Conservation (phyloP, 2,797 vertebrate genomes). For the Molossus molossus region DNA sequence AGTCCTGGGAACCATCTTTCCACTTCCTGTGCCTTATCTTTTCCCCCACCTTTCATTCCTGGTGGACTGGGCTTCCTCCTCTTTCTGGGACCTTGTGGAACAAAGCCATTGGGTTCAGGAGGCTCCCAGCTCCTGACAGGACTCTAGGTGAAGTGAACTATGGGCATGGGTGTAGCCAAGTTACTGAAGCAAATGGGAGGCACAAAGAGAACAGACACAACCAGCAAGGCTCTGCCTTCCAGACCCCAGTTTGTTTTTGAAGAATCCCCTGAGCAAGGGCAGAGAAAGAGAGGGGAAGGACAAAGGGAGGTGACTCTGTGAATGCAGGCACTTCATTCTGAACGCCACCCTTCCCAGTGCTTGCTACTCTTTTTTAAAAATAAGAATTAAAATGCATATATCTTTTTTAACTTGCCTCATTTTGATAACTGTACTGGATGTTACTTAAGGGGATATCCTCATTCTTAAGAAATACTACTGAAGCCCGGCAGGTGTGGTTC, state of each 20-base stretch:
- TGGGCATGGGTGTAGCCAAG: background rate
- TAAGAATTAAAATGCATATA: background rate
- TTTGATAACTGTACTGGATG: background rate
- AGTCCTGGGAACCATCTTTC: conserved; percentile 21
- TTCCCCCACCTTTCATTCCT: conserved; percentile 7
- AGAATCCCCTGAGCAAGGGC: background rate
- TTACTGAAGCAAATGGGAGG: background rate
- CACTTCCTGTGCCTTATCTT: background rate
- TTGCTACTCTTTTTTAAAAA: background rate
- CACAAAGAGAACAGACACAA: background rate
- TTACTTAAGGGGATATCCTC: background rate
- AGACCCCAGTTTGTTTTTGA: background rate
- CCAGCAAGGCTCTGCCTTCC: background rate
- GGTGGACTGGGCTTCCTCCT: background rate
- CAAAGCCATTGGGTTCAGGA: background rate
- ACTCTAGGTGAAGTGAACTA: accelerated
- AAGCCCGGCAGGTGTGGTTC: background rate
- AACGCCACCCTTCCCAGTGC: background rate
- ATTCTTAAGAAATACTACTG: conserved; percentile 38
- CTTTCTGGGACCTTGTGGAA: background rate
- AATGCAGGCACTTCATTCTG: background rate
- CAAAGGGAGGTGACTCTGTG: background rate
- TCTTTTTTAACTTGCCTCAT: conserved; percentile 30
- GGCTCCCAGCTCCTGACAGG: background rate
- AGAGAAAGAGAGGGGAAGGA: background rate